Evolutionary conservation across 2,797 vertebrate species (phyloP).

Genomic region (Tenualosa thibaudeaui): DNA sequence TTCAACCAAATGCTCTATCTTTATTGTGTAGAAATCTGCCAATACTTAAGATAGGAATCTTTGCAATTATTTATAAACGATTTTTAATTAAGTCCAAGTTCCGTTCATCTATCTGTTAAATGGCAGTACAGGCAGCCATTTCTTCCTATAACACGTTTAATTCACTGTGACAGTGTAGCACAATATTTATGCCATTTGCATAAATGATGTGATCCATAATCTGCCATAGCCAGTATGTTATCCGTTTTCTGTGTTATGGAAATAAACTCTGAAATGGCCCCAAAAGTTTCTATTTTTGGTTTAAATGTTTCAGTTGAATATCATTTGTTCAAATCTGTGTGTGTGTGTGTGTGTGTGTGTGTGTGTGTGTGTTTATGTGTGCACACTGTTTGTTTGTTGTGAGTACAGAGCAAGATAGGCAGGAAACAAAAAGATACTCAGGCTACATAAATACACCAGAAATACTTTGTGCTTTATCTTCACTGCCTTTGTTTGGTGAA

Average conservation of each 20-base stretch:
- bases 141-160: conserved; percentile 28
- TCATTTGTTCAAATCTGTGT: not conserved
- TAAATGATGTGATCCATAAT: conserved; percentile 55
- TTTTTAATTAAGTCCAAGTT: conserved; percentile 17
- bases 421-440: not conserved
- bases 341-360: not conserved
- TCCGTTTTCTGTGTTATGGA: conserved; percentile 72
- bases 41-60: not conserved
- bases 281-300: conserved; percentile 62
- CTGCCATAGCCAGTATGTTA: conserved; percentile 65
- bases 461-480: not conserved
- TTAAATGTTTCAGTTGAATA: conserved; percentile 20
- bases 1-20: conserved; percentile 61
- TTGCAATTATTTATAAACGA: not conserved
- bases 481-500: not conserved
- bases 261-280: conserved; percentile 73
- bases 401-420: not conserved
- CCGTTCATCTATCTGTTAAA: not conserved
- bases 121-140: conserved; percentile 22
- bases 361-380: not conserved
- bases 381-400: not conserved
- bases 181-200: conserved; percentile 63
- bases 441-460: not conserved
- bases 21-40: conserved; percentile 44
- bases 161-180: conserved; percentile 61